A percentile compares a stretch with the other conserved stretches of the same genome.
These are phyloP conservation scores for Uria lomvia DNA, from an alignment of 2,113 vertebrate species.

Conservation along the genomic window DNA sequence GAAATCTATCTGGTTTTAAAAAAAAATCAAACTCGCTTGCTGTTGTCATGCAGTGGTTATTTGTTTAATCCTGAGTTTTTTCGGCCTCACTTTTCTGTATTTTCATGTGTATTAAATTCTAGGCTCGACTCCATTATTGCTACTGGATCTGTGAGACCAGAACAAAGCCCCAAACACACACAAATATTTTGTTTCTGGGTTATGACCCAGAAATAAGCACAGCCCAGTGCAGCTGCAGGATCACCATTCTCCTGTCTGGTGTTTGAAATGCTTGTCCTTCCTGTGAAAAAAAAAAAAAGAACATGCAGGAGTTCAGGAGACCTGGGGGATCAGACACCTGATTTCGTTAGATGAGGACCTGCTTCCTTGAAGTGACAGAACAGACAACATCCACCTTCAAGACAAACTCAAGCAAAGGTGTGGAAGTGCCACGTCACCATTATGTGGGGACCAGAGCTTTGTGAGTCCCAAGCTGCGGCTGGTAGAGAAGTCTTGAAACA, in stretches of 20 bases:
- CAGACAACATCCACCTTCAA: background rate
- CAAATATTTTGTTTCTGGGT: background rate
- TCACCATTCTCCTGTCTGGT: background rate
- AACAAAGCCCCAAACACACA: background rate
- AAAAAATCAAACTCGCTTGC: background rate
- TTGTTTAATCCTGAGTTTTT: background rate
- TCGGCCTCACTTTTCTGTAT: background rate
- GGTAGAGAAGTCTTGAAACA: background rate
- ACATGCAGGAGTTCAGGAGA: background rate
- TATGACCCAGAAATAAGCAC: background rate
- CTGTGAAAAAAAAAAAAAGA: background rate
- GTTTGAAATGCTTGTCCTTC: background rate
- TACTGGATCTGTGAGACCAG: background rate
- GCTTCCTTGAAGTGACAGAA: background rate
- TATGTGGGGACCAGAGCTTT: rapidly evolving
- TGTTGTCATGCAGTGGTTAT: background rate
- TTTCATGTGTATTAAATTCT: background rate
- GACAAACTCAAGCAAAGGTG: background rate
- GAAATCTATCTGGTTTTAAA: background rate
- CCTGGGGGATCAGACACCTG: background rate
- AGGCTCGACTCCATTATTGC: background rate
- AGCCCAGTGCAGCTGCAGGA: background rate
- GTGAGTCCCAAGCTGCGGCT: background rate
- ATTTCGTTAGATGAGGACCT: background rate
- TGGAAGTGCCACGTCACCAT: background rate